Conservation (phyloP, 2,888 invertebrate species). For the Myopa testacea region DNA sequence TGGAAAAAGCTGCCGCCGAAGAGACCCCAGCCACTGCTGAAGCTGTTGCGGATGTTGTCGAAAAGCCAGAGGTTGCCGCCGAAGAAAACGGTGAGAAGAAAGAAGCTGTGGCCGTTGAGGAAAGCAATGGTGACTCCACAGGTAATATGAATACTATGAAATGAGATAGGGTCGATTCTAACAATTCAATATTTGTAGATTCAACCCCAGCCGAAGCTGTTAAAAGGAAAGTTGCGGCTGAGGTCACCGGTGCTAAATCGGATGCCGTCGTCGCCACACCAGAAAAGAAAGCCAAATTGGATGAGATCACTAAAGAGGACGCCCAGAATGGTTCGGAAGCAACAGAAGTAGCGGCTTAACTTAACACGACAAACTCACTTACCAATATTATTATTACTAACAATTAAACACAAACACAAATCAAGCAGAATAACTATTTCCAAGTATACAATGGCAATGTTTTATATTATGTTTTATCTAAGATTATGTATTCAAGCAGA, state of each 20-base stretch:
- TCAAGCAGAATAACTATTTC: slow-evolving; percentile 37
- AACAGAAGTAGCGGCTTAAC: slow-evolving; percentile 69
- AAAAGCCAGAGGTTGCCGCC: slow-evolving; percentile 49
- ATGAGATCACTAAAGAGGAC: slow-evolving; percentile 66
- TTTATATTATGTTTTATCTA: slow-evolving; percentile 40
- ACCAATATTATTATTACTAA: slow-evolving; percentile 42
- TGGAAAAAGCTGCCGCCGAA: slow-evolving; percentile 39
- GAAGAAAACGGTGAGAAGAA: slow-evolving; percentile 59
- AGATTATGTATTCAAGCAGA: slow-evolving; percentile 50
- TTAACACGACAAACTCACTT: slow-evolving; percentile 48
- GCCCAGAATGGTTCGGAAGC: slow-evolving; percentile 68
- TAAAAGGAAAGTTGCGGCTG: slow-evolving; percentile 66
- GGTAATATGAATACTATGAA: slow-evolving; percentile 51
- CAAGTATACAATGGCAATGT: slow-evolving; percentile 33
- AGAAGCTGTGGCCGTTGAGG: slow-evolving; percentile 57
- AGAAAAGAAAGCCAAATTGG: slow-evolving; percentile 69
- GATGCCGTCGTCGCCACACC: slow-evolving; percentile 66
- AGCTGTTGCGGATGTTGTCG: slow-evolving; percentile 47
- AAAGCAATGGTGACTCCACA: slow-evolving; percentile 66
- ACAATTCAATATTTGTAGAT: slow-evolving; percentile 47
- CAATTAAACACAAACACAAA: slow-evolving; percentile 48
- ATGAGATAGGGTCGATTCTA: background rate
- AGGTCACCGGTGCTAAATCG: slow-evolving; percentile 57
- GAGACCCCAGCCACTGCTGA: slow-evolving; percentile 48
- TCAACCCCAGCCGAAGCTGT: slow-evolving; percentile 66